Percentiles rank a stretch among this genome's conserved stretches.
These are phyloP conservation scores for Ictalurus furcatus DNA, from an alignment of 2,113 vertebrate species.

Conservation along the genomic window DNA sequence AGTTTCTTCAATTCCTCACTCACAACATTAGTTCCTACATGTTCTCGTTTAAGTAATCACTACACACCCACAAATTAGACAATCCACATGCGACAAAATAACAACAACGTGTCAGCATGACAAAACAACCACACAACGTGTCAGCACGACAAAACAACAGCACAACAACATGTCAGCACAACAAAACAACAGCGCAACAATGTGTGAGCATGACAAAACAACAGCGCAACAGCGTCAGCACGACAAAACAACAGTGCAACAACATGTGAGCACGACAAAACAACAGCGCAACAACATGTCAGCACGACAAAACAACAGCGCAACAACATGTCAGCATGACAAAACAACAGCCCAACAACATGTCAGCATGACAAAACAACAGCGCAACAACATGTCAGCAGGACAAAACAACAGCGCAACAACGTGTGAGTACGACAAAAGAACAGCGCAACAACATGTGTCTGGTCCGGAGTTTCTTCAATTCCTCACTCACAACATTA, in stretches of 20 bases:
- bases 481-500: background rate
- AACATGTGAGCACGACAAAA: background rate
- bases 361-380: background rate
- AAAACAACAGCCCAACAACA: background rate
- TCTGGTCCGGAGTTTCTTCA: too few species aligned
- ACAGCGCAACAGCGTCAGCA: too few species aligned
- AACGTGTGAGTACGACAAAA: too few species aligned
- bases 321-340: background rate
- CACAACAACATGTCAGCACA: too few species aligned
- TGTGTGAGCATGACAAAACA: background rate
- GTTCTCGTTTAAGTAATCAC: background rate
- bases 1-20: background rate
- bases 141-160: background rate
- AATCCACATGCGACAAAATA: background rate
- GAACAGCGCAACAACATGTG: background rate
- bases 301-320: background rate
- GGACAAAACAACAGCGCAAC: background rate
- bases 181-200: background rate
- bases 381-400: background rate
- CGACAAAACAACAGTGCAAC: background rate
- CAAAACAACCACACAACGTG: background rate
- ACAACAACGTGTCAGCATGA: too few species aligned
- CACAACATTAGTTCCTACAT: background rate
- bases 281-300: background rate
- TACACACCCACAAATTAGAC: background rate